These are phyloP conservation scores for Pholis gunnellus DNA, from an alignment of 2,113 vertebrate genomes.

Conservation along the genomic window DNA sequence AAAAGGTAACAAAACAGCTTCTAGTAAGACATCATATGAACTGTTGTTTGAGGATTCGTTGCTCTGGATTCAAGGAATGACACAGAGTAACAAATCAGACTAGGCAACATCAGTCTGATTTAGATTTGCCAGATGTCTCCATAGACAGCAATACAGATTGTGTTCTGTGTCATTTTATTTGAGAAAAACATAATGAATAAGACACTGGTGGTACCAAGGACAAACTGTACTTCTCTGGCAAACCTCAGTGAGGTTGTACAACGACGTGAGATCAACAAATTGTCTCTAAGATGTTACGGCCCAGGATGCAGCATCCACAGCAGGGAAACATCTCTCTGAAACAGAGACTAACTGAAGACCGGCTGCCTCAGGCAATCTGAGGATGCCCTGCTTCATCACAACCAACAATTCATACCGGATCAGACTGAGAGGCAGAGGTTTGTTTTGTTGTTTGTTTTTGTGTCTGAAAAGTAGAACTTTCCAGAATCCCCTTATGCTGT, in stretches of 20 bases:
- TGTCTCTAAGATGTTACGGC: not conserved
- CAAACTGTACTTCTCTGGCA: too few species aligned
- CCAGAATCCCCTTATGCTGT: not conserved
- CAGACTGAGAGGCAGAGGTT: constrained; percentile 18
- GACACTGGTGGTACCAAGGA: too few species aligned
- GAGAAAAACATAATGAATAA: too few species aligned
- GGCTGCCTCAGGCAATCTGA: constrained; percentile 27
- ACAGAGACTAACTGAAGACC: not conserved
- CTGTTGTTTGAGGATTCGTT: too few species aligned
- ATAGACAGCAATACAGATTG: too few species aligned
- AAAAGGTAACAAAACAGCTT: too few species aligned
- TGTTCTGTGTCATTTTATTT: too few species aligned
- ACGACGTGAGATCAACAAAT: not conserved
- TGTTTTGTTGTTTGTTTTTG: constrained; percentile 26
- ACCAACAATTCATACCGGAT: constrained; percentile 36
- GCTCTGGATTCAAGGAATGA: too few species aligned
- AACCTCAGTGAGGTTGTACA: not conserved
- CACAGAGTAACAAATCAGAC: too few species aligned
- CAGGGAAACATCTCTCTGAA: not conserved
- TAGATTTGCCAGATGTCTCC: too few species aligned
- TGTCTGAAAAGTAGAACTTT: constrained; percentile 16
- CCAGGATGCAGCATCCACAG: not conserved
- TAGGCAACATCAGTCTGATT: too few species aligned
- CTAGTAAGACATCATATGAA: too few species aligned
- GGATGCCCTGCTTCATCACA: constrained; percentile 36